phyloP scores from a whole-genome alignment of 2,797 vertebrate genomes.

The Geotria australis region DNA sequence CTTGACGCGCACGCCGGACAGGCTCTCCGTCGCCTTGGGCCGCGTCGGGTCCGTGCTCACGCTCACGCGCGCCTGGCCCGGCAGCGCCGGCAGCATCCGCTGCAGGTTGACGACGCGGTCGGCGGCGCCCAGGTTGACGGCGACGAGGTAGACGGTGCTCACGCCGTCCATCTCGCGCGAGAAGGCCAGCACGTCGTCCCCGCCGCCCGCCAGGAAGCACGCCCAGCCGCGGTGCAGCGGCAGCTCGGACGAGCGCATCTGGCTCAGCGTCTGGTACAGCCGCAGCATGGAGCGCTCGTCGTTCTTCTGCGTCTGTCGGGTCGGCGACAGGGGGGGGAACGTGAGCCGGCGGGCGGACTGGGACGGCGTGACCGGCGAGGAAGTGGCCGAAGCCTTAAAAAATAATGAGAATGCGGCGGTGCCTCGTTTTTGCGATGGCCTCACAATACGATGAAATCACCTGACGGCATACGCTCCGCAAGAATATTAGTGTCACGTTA shows the following conservation, averaged over 20 bases:
- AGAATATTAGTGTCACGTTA: too few species aligned
- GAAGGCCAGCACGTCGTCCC: slow-evolving; percentile 20
- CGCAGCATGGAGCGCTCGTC: slow-evolving; percentile 20
- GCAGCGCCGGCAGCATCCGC: slow-evolving; percentile 16
- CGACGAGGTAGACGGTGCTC: slow-evolving; percentile 25
- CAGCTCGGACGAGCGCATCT: slow-evolving; percentile 22
- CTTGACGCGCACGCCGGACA: slow-evolving; percentile 14
- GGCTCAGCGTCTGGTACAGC: slow-evolving; percentile 32
- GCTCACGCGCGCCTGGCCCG: slow-evolving; percentile 15
- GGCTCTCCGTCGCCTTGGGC: slow-evolving; percentile 10
- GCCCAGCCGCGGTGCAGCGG: slow-evolving; percentile 52
- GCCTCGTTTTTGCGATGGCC: too few species aligned
- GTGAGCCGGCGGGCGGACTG: too few species aligned
- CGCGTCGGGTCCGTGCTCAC: slow-evolving; percentile 23
- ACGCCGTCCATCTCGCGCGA: slow-evolving; percentile 54
- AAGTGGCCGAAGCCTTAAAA: too few species aligned
- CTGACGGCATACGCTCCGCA: too few species aligned
- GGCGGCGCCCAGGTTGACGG: slow-evolving; percentile 46
- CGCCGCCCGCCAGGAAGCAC: slow-evolving; percentile 30
- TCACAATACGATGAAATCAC: too few species aligned
- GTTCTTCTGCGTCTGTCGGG: slow-evolving; percentile 23
- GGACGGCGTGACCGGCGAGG: too few species aligned
- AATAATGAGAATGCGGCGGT: too few species aligned
- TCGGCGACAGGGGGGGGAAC: background rate
- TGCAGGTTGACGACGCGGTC: slow-evolving; percentile 15